Base-by-base conservation (phyloP, 2,113 vertebrate genomes). In the Perccottus glenii region DNA sequence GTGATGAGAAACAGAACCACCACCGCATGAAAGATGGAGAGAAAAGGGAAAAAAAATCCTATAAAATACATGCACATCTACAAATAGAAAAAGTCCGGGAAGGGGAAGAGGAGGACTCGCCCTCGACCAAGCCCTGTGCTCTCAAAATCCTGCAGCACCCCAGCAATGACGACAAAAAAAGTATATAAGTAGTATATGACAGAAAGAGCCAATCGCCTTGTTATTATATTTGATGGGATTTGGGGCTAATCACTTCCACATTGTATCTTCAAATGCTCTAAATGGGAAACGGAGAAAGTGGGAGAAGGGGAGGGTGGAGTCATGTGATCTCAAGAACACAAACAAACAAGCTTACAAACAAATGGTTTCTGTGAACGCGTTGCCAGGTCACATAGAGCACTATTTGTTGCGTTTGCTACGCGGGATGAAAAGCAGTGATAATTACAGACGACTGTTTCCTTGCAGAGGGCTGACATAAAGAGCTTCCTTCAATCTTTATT, bases 1-100 rank as follows among this genome's bases (percentile, higher is more conserved):
- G 63, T 90, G 90, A 93, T 92, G 90, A 82, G 85, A 92, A 92
- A 89, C 91, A 91, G 91, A 91, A 75, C 89, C 82, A 64, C 68
- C 52, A 65, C 86, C 79, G 81, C 87, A 90, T 90, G 77, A 91
- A 87, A 87, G 88, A 79, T 48, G 48, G 50, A 60, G 67, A 44
- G 55, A 71, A 61, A n/a, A 11, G 60, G 68, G 57, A 44, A 32
- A 49, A 71, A 61, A 57, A 44, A 70, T 70, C 45, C 79, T 73
- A 88, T 91, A 88, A 90, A 93, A 87, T 77, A 80, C 55, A 78
- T 43, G 76, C 80, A 82, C 64, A 87, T 81, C 80, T 81, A 88
- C 81, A 89, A 90, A 91, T 87, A 90, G 86, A 91, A 91, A 87
- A 84, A 77, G 70, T 85, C 77, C 73, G 77, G 87, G 89, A 85